These are phyloP conservation scores for Cremastinae sp. DNA, from an alignment of 2,888 invertebrate species.

Conservation along the genomic window DNA sequence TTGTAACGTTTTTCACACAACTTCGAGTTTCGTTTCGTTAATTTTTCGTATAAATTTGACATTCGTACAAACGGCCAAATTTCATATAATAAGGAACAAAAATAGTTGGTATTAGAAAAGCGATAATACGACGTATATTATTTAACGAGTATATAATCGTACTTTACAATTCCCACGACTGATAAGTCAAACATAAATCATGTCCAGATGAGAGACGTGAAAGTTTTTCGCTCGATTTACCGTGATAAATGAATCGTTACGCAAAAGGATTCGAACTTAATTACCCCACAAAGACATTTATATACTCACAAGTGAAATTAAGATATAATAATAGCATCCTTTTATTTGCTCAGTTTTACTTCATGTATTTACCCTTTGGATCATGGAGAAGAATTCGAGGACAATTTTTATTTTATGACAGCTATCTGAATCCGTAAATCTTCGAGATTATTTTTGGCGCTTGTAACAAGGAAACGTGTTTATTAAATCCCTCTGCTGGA, in stretches of 20 bases:
- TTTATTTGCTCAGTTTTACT: background rate
- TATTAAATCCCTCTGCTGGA: no score
- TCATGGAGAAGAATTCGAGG: no score
- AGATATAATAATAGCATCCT: background rate
- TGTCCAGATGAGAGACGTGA: background rate
- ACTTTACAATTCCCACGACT: background rate
- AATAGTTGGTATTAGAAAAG: background rate
- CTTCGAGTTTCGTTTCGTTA: no score
- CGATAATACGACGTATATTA: background rate
- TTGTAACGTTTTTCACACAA: no score
- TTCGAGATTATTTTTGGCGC: no score
- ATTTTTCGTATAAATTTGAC: no score
- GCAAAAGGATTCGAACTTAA: background rate
- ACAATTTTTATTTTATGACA: no score
- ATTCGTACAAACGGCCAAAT: no score
- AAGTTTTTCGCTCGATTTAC: background rate
- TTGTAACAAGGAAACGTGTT: no score
- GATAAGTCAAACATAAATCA: conserved; percentile 17
- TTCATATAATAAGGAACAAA: no score
- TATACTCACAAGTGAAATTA: background rate
- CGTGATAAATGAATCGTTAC: conserved; percentile 3
- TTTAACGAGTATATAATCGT: background rate
- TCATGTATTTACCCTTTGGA: background rate
- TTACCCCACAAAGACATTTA: background rate
- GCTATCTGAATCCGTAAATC: no score